Evolutionary conservation across 2,113 vertebrate genomes (phyloP), one percentile per base, ranked within the genome.

Genomic region (Pollimyrus isidori): DNA sequence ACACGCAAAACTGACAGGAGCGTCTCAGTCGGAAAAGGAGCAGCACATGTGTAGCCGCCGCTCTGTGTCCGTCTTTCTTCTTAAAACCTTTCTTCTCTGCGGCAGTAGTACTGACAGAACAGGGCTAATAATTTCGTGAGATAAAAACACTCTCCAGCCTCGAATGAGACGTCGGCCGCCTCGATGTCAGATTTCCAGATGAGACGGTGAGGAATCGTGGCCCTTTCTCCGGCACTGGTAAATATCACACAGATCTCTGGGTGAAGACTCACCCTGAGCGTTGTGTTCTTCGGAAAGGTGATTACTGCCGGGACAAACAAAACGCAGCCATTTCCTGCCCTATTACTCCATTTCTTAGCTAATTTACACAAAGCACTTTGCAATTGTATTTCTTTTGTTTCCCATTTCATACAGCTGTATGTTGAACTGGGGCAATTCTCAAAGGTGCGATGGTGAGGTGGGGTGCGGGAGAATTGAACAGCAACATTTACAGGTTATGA

Each of bases 51-150:
- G 53, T 30, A 46, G 65, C 45, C 19, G 0, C 50, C 11, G n/a
- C 45, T 48, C 58, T 9, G 13, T 62, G 56, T 45, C 82, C 82
- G 35, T 50, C 46, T 80, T 42, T 35, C 39, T 53, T 80, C 58
- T 65, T 65, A 21, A 86, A 58, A 10, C 42, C 23, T 53, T 84
- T 50, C 58, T 50, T 10, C 23, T 76, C 48, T 50, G 26, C 50
- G 1, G 46, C 82, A 86, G 82, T 48, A 46, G 56, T 5, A 10
- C 52, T 89, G 82, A 89, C 89, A 89, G 82, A 89, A 86, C 89
- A 85, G 26, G 83, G 82, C 82, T 89, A 65, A 69, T 89, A 56
- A 65, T 35, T 7, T 49, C 56, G 21, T 26, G 53, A n/a, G 35
- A 80, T 13, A 42, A 35, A 80, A 80, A 42, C 53, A 1, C 48